Base-by-base conservation (phyloP, 2,888 invertebrate species). In the Steinernema carpocapsae region DNA sequence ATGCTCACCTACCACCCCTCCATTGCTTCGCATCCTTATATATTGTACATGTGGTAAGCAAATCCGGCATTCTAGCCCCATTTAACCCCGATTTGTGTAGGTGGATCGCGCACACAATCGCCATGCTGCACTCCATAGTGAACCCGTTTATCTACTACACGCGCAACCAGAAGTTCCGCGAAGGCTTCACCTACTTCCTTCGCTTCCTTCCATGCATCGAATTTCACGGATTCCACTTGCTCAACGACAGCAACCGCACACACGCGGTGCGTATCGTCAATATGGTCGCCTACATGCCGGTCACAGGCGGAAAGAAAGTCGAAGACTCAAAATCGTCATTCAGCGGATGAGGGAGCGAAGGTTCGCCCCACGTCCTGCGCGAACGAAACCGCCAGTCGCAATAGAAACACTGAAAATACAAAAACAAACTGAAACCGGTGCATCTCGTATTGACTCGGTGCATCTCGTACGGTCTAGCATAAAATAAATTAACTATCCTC, bases 101-200 rank as follows among this genome's bases (percentile, higher is more conserved):
- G 84, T 87, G 86, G 87, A 80, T 80, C 42, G 79, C 82, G 14
- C 86, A 87, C 71, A 83, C 85, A 1, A 74, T 85, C n/a, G 87
- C 87, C 42, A 87, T 87, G 87, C 79, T 80, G 17, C 85, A 87
- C 70, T 84, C 85, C 10, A 80, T 82, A 43, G 85, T 87, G 71
- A 87, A 87, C 59, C 87, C 87, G 14, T 78, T 86, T 29, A 79
- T 87, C 71, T 87, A 87, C 75, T 85, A 82, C 75, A 73, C 77
- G 43, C 79, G 82, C 56, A 87, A 85, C 72, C 78, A 79, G 10
- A 76, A 95, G 88, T 96, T 96, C 89, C 92, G 95, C 70, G 92
- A 94, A 83, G 96, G 96, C 10, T 95, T 96, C 89, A 93, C 93
- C 87, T 93, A 94, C 88, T 93, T 94, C 88, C 95, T 95, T 89